Percentiles rank a stretch among this genome's conserved stretches.
Conservation (phyloP, 2,888 invertebrate genomes). For the Dichetophora obliterata region DNA sequence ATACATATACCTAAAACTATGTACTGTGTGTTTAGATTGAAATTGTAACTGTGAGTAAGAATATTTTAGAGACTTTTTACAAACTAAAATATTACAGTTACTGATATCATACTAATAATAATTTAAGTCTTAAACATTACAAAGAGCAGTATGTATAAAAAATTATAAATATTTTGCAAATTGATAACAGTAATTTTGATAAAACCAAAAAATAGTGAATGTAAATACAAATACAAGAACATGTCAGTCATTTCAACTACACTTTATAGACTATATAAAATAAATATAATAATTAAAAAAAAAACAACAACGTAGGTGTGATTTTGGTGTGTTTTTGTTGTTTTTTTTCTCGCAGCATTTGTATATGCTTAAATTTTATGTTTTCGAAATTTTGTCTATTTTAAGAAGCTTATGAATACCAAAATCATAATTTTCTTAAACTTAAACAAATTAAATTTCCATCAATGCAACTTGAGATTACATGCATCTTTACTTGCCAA, state of each 20-base stretch:
- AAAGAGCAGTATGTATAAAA: slow-evolving; percentile 30
- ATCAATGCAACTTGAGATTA: neutral
- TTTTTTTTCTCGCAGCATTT: no score
- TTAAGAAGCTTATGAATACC: no score
- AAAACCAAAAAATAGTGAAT: neutral
- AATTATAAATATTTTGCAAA: slow-evolving; percentile 30
- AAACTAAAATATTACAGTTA: slow-evolving; percentile 16
- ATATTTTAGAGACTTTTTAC: neutral
- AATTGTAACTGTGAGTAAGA: no score
- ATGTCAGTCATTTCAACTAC: neutral
- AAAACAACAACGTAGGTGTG: neutral
- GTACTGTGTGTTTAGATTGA: no score
- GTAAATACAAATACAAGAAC: no score
- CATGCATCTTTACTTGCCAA: no score
- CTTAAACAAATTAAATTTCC: neutral
- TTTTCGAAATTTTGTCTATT: no score
- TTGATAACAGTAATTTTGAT: slow-evolving; percentile 15
- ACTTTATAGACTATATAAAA: neutral
- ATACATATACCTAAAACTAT: no score
- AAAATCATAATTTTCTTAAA: no score
- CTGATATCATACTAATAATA: neutral
- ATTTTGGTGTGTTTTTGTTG: no score
- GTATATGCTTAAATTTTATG: no score
- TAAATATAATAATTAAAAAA: neutral
- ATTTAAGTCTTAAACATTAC: slow-evolving; percentile 38